Evolutionary conservation across 2,113 vertebrate species (phyloP).

Genomic region (Mormyrus lacerda): DNA sequence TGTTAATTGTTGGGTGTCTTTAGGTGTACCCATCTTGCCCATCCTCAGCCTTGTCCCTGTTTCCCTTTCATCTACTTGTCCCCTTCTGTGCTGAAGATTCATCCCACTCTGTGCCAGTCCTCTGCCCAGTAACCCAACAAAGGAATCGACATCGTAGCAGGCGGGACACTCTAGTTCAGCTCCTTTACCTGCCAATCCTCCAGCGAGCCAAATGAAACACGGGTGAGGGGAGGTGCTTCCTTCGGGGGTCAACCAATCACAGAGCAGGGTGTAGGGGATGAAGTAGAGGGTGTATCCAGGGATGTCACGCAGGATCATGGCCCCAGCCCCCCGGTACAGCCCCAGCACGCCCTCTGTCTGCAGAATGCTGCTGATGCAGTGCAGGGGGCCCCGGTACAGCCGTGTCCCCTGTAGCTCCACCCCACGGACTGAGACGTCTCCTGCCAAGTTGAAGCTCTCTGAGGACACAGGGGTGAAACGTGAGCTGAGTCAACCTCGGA

Average conservation of each 20-base stretch:
- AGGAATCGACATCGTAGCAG: background rate
- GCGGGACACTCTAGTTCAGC: too few relatives aligned
- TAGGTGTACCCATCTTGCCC: background rate
- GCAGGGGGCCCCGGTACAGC: slow-evolving; percentile 75
- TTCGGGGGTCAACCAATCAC: slow-evolving; percentile 68
- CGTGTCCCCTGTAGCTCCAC: slow-evolving; percentile 42
- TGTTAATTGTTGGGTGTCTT: background rate
- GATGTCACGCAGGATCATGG: slow-evolving; percentile 87
- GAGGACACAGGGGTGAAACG: slow-evolving; percentile 11
- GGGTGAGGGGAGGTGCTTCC: slow-evolving; percentile 53
- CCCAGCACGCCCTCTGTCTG: slow-evolving; percentile 76
- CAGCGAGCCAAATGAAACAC: slow-evolving; percentile 76
- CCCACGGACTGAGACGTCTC: slow-evolving; percentile 46
- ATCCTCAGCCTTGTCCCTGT: background rate
- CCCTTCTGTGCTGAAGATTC: background rate
- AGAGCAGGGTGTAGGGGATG: slow-evolving; percentile 77
- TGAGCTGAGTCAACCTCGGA: background rate
- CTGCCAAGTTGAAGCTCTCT: slow-evolving; percentile 58
- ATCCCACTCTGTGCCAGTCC: background rate
- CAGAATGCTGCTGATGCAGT: slow-evolving; percentile 78
- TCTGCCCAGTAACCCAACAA: background rate
- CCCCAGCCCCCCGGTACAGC: slow-evolving; percentile 74
- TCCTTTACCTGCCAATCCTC: slow-evolving; percentile 79
- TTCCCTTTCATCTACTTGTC: background rate
- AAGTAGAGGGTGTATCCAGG: slow-evolving; percentile 91